Conservation (phyloP, 2,888 invertebrate species). For the Heliconius sara region DNA sequence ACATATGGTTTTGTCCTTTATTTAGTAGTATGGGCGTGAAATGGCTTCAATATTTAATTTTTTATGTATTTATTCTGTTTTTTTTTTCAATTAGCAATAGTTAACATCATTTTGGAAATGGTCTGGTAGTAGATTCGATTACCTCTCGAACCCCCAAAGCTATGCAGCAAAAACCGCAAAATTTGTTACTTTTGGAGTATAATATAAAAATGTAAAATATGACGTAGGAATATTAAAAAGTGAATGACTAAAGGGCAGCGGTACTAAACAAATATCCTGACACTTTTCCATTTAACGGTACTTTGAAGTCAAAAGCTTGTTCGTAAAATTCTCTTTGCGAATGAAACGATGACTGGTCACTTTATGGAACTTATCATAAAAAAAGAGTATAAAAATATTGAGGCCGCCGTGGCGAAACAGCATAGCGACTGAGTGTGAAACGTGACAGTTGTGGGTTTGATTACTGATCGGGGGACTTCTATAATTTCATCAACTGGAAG, state of each 20-base stretch:
- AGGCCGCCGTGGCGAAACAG: too few relatives aligned
- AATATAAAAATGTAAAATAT: neutral
- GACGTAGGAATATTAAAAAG: neutral
- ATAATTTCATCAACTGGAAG: too few relatives aligned
- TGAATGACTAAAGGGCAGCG: neutral
- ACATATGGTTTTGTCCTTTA: conserved; percentile 19
- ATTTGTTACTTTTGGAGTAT: neutral
- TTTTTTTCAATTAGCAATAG: neutral
- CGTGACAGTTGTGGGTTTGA: too few relatives aligned
- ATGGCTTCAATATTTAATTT: neutral
- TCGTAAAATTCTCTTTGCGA: neutral
- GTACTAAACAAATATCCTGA: neutral
- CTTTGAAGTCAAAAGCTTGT: neutral
- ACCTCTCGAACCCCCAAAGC: neutral
- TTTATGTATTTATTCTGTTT: neutral
- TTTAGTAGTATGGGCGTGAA: neutral
- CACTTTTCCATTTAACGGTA: neutral
- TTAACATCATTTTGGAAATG: neutral
- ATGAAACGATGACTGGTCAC: neutral
- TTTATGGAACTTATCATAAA: neutral
- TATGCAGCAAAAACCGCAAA: too few relatives aligned
- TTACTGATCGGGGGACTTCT: too few relatives aligned
- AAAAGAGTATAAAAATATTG: neutral
- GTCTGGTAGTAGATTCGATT: neutral
- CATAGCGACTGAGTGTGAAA: too few relatives aligned